A percentile compares a stretch with the other conserved stretches of the same genome.
Conservation (phyloP, 2,797 vertebrate species). For the Chlorospingus semifuscus region DNA sequence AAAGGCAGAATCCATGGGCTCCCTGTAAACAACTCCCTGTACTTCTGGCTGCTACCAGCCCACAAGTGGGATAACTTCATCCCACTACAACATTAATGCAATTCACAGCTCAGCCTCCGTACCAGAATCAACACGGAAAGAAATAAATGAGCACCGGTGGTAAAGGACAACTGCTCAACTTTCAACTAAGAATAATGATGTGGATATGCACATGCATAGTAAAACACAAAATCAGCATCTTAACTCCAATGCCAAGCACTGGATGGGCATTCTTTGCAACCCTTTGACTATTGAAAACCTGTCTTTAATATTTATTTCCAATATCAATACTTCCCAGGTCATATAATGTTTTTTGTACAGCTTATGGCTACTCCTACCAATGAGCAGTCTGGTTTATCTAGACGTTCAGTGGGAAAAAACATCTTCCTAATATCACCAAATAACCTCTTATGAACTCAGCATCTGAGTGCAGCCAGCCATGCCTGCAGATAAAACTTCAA, state of each 20-base stretch:
- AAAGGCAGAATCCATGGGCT: slow-evolving; percentile 81
- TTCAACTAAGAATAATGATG: not conserved
- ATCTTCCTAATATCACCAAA: not conserved
- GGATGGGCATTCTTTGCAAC: not conserved
- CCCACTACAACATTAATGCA: slow-evolving; percentile 25
- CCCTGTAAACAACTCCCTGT: slow-evolving; percentile 85
- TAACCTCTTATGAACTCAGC: not conserved
- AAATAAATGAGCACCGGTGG: not conserved
- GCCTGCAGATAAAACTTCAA: not conserved
- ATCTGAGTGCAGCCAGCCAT: not conserved
- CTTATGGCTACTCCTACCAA: not conserved
- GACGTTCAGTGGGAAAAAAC: not conserved
- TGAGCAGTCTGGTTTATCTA: not conserved
- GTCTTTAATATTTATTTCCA: not conserved
- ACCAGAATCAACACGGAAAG: not conserved
- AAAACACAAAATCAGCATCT: not conserved
- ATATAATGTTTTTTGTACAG: not conserved
- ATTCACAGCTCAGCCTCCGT: not conserved
- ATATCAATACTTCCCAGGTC: not conserved
- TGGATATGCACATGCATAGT: not conserved
- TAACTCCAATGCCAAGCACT: not conserved
- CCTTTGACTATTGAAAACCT: not conserved
- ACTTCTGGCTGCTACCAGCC: slow-evolving; percentile 79
- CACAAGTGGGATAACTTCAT: slow-evolving; percentile 71
- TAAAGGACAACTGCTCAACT: not conserved